phyloP scores from a whole-genome alignment of 2,888 invertebrate species.

The Apocheima hispidaria region DNA sequence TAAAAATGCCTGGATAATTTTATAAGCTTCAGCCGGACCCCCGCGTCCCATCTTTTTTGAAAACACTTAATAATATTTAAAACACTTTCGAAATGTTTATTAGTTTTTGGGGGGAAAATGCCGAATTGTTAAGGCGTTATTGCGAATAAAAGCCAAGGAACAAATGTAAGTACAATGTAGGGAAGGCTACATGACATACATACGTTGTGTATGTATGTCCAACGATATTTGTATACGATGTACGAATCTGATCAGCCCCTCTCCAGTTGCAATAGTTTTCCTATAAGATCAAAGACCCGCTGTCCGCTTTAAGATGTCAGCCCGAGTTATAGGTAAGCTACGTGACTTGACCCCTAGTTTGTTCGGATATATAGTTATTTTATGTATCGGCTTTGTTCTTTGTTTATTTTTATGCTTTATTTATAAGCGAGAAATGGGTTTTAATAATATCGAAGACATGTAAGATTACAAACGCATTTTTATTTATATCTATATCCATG shows the following conservation, averaged over 20 bases:
- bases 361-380: constrained; percentile 56
- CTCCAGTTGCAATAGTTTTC: constrained; percentile 45
- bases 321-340: constrained; percentile 68
- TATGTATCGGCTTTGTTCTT: constrained; percentile 40
- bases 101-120: too few species aligned
- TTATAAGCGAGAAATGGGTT: constrained; percentile 12
- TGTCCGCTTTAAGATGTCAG: constrained; percentile 74
- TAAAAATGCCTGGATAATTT: too few species aligned
- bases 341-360: constrained; percentile 69
- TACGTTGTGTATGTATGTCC: not conserved
- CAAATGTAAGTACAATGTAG: too few species aligned
- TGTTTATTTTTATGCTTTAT: constrained; percentile 11
- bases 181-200: not conserved
- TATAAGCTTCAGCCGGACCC: too few species aligned
- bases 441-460: too few species aligned
- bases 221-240: constrained; percentile 1
- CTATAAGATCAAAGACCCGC: constrained; percentile 76
- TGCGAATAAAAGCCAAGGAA: too few species aligned
- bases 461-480: too few species aligned
- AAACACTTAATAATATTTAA: too few species aligned
- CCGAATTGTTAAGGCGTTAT: too few species aligned
- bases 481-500: too few species aligned
- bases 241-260: constrained; percentile 28
- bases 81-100: too few species aligned
- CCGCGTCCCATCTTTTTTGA: too few species aligned